phyloP scores from a whole-genome alignment of 2,113 vertebrate genomes.

The Myotis yumanensis region DNA sequence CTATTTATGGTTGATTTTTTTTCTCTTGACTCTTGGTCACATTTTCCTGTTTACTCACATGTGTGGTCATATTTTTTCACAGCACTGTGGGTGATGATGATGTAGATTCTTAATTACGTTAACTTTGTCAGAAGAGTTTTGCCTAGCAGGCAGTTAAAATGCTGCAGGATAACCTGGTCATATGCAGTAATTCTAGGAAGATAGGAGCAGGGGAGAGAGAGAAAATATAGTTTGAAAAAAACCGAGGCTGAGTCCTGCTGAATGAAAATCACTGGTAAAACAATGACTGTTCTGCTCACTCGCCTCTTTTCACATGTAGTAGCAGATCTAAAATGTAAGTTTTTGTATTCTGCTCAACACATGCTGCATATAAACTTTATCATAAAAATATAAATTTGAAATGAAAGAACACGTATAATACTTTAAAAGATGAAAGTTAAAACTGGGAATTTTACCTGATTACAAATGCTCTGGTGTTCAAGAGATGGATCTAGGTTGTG shows the following conservation, averaged over 20 bases:
- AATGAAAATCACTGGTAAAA: background rate
- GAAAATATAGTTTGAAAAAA: background rate
- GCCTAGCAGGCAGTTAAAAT: slow-evolving; percentile 1
- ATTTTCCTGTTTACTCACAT: slow-evolving; percentile 7
- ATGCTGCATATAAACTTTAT: background rate
- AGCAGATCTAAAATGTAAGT: background rate
- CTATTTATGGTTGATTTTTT: slow-evolving; percentile 38
- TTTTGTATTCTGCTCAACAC: background rate
- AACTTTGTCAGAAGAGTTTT: slow-evolving; percentile 20
- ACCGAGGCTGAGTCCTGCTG: background rate
- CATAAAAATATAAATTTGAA: background rate
- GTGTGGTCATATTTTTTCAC: background rate
- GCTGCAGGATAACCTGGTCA: background rate
- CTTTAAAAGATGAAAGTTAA: background rate
- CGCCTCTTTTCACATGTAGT: background rate
- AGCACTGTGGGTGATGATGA: background rate
- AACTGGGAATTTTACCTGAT: slow-evolving; percentile 12
- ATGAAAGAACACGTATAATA: slow-evolving; percentile 1
- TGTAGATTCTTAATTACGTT: background rate
- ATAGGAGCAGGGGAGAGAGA: background rate
- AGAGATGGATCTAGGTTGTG: background rate
- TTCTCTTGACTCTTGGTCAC: background rate
- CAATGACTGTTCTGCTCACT: background rate
- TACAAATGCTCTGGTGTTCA: background rate
- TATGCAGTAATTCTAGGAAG: background rate